Base-by-base conservation (phyloP, 2,888 invertebrate species). In the Ichneumoninae sp. region DNA sequence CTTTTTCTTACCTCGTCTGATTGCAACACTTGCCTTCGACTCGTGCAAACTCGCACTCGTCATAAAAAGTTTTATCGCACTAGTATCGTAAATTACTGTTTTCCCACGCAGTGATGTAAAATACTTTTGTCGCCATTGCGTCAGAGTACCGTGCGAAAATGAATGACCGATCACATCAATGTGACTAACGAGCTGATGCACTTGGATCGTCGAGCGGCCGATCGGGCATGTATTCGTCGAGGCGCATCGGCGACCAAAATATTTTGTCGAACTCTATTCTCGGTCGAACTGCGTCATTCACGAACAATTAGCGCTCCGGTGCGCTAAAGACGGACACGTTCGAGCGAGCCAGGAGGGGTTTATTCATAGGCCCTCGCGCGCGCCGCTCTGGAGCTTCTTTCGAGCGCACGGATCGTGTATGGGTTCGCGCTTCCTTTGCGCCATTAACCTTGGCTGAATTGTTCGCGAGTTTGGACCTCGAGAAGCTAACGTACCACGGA, bases 261-360 rank as follows among this genome's bases (percentile, higher is more conserved):
- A 89, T 90, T 90, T 89, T 87, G 83, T 84, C 82, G 84, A 69
- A 62, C 30, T 80, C 85, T 89, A 89, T 89, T 90, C 87, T 84
- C 85, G 85, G 86, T 71, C 19, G 76, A 68, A 60, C 80, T 76
- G 85, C 88, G 89, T 89, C 89, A 89, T 87, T 88, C 86, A 79
- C 77, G 68, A 86, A 87, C 87, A 89, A 90, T 90, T 88, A 87
- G 86, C 88, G 65, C 57, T 74, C 70, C 80, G 52, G 71, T 78
- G 80, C 79, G 68, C 80, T 80, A 72, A 82, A 72, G 75, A 66
- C 71, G 52, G 16, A 36, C 19, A 19, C 60, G 74, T 81, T 66
- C 54, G 74, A 60, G 30, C 52, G 69, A 65, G 70, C 30, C 83
- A 30, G 44, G 26, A 60, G 68, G 8, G 36, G 16, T 80, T 80